Percentiles rank a stretch among this genome's conserved stretches.
Conservation (phyloP, 2,888 invertebrate genomes). For the Entomobrya multifasciata region DNA sequence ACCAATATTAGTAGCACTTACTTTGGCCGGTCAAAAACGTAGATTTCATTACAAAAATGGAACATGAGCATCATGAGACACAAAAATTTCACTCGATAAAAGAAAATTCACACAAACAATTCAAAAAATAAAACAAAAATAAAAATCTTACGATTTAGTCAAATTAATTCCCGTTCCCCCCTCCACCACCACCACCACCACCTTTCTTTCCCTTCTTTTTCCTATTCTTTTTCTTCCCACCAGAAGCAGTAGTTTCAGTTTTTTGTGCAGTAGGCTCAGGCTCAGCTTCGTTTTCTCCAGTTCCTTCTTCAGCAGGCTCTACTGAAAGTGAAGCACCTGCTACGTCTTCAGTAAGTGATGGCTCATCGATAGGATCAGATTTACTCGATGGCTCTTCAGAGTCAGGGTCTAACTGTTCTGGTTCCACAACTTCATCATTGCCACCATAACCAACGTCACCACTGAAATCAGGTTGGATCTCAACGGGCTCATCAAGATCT, state of each 20-base stretch:
- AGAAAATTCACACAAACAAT: constrained; percentile 16
- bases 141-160: constrained; percentile 62
- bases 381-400: constrained; percentile 68
- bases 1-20: too few relatives aligned
- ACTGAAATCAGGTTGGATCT: neutral
- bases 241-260: constrained; percentile 83
- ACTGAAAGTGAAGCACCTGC: constrained; percentile 25
- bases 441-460: neutral
- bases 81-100: too few relatives aligned
- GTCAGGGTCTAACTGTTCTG: constrained; percentile 46
- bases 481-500: constrained; percentile 6
- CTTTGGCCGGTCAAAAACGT: too few relatives aligned
- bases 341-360: constrained; percentile 55
- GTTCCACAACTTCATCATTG: neutral
- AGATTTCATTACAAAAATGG: too few relatives aligned
- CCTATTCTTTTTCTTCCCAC: constrained; percentile 83
- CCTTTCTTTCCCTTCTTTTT: constrained; percentile 82
- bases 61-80: too few relatives aligned
- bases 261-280: constrained; percentile 82
- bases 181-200: constrained; percentile 72
- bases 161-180: constrained; percentile 67
- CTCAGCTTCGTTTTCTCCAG: constrained; percentile 82
- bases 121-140: constrained; percentile 46
- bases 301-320: constrained; percentile 69
- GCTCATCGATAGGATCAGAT: constrained; percentile 57